phyloP scores from a whole-genome alignment of 2,797 vertebrate genomes.

The Geotrypetes seraphini region DNA sequence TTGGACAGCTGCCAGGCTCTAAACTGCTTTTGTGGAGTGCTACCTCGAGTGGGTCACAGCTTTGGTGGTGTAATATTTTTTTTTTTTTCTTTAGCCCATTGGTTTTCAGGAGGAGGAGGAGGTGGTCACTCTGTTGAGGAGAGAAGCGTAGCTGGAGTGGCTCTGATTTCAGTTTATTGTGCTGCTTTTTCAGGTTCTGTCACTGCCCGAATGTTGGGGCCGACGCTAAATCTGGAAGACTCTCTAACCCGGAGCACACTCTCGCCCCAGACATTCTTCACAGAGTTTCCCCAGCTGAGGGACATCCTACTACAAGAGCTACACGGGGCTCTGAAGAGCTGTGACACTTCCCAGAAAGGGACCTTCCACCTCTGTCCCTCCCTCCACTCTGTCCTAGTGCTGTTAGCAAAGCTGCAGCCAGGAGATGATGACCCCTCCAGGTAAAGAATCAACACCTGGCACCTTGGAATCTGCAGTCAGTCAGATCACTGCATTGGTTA shows the following conservation, averaged over 20 bases:
- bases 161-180: not conserved
- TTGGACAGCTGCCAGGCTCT: too few relatives aligned
- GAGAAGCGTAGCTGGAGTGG: too few relatives aligned
- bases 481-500: too few relatives aligned
- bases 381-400: slow-evolving; percentile 70
- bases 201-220: slow-evolving; percentile 70
- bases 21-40: too few relatives aligned
- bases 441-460: slow-evolving; percentile 28
- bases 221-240: slow-evolving; percentile 47
- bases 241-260: slow-evolving; percentile 46
- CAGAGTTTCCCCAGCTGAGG: slow-evolving; percentile 62
- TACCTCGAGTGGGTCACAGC: too few relatives aligned
- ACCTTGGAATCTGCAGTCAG: too few relatives aligned
- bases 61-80: too few relatives aligned
- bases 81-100: too few relatives aligned
- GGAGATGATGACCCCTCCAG: slow-evolving; percentile 46
- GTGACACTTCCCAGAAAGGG: slow-evolving; percentile 13
- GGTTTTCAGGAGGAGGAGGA: not conserved
- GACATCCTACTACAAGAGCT: slow-evolving; percentile 62
- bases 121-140: too few relatives aligned
- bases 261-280: slow-evolving; percentile 65
- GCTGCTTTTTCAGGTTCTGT: slow-evolving; percentile 57
- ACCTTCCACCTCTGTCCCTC: slow-evolving; percentile 55
- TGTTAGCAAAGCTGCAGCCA: slow-evolving; percentile 77
- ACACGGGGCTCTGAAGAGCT: slow-evolving; percentile 29